Base-by-base conservation (phyloP, 2,888 invertebrate species). In the Molanna angustata region DNA sequence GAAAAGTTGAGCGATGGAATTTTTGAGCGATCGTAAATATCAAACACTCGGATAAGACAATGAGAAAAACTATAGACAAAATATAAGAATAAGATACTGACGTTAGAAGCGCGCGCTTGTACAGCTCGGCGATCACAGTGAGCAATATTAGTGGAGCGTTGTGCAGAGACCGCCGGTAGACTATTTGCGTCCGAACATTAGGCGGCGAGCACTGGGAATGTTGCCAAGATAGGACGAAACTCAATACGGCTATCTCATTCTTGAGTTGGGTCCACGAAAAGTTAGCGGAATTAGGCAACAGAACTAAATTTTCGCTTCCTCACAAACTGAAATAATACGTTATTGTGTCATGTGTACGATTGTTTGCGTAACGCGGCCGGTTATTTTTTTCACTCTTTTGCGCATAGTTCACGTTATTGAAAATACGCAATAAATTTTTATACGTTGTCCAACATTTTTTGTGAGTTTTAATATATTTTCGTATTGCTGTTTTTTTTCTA, bases 151-250 rank as follows among this genome's bases (percentile, higher is more conserved):
- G 27, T 20, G 50, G 20, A 37, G 51, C 21, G 17, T 32, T 27
- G 31, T 39, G 47, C 47, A n/a, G 32, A 3, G 35, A 37, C n/a
- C n/a, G n/a, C n/a, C n/a, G n/a, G n/a, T n/a, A 37, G 70, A 69
- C 76, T 76, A 76, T 76, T 76, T 76, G 74, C 69, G 71, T 73
- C 64, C 49, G 44, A 76, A 76, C 70, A 69, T 72, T 75, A 76
- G 74, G 67, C 71, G 74, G 65, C 69, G 68, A 69, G 65, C 47
- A 64, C 68, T 67, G 74, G 76, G 74, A 72, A 67, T 69, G 65
- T 64, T 74, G 76, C 76, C 76, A 76, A 50, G 50, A 46, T 14
- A 39, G 35, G 27, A 48, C 40, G 56, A 56, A 56, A 56, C 56
- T 52, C 46, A 49, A 56, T 56, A 45, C 52, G 54, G 17, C 33